A percentile compares a stretch with the other conserved stretches of the same genome.
Conservation (phyloP, 2,888 invertebrate species). For the Amphipyra tragopoginis region DNA sequence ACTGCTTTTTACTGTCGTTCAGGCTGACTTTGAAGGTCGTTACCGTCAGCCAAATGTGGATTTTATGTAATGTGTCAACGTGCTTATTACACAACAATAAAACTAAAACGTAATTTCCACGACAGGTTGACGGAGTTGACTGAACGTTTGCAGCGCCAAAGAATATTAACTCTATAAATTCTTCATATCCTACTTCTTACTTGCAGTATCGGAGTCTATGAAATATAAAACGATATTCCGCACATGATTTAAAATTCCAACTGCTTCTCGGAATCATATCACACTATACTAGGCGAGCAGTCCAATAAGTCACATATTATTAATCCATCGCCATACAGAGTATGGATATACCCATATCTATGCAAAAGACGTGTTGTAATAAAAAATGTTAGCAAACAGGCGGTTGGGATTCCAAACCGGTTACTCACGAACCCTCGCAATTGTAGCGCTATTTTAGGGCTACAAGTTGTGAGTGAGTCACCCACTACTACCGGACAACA, state of each 20-base stretch:
- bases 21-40: not conserved
- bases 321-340: not conserved
- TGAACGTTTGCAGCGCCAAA: conserved; percentile 1
- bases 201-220: conserved; percentile 16
- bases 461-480: conserved; percentile 55
- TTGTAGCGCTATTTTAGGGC: conserved; percentile 68
- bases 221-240: conserved; percentile 1
- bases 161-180: conserved; percentile 12
- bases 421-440: conserved; percentile 65
- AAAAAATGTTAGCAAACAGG: conserved; percentile 22
- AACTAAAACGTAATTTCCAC: too few species aligned
- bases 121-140: not conserved
- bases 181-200: conserved; percentile 9
- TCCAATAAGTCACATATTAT: conserved; percentile 15
- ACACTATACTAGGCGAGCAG: not conserved
- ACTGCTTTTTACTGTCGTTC: conserved; percentile 11
- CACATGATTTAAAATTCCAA: conserved; percentile 30
- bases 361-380: conserved; percentile 16
- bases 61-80: too few species aligned
- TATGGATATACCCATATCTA: not conserved
- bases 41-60: too few species aligned
- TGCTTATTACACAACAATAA: too few species aligned
- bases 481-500: conserved; percentile 38
- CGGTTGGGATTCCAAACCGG: conserved; percentile 57
- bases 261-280: conserved; percentile 17